phyloP scores from a whole-genome alignment of 2,797 vertebrate species.

The Neoniphon sammara region DNA sequence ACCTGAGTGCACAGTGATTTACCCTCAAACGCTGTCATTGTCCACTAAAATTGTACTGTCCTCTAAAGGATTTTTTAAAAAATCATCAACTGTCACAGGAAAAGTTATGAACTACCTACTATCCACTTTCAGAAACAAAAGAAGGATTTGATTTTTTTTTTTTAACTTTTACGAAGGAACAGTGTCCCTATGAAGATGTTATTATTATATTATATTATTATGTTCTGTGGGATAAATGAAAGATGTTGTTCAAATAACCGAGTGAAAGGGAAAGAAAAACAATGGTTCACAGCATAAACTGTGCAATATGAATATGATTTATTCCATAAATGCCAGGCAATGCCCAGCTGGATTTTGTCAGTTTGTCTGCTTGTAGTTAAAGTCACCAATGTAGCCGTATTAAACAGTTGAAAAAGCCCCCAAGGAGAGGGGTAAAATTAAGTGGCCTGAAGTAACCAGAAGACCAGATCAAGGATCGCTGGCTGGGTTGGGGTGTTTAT shows the following conservation, averaged over 20 bases:
- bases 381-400: slow-evolving; percentile 46
- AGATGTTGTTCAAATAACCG: slow-evolving; percentile 46
- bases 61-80: slow-evolving; percentile 2
- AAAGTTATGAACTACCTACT: neutral
- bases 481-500: slow-evolving; percentile 17
- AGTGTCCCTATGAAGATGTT: slow-evolving; percentile 34
- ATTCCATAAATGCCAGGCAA: slow-evolving; percentile 42
- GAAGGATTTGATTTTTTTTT: neutral
- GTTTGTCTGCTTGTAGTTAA: slow-evolving; percentile 47
- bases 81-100: slow-evolving; percentile 31
- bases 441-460: slow-evolving; percentile 40
- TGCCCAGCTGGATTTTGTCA: slow-evolving; percentile 60
- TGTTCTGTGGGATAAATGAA: slow-evolving; percentile 38
- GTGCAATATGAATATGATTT: slow-evolving; percentile 47
- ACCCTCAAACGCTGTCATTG: slow-evolving; percentile 65
- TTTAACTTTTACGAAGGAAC: neutral
- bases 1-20: slow-evolving; percentile 69
- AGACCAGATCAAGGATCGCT: slow-evolving; percentile 24
- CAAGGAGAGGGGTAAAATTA: slow-evolving; percentile 24
- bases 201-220: slow-evolving; percentile 3
- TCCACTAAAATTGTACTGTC: slow-evolving; percentile 50
- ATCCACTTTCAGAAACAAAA: slow-evolving; percentile 11
- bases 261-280: slow-evolving; percentile 44
- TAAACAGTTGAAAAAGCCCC: slow-evolving; percentile 52
- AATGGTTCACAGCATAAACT: slow-evolving; percentile 41